phyloP scores from a whole-genome alignment of 2,797 vertebrate species.

The Cyclopterus lumpus region DNA sequence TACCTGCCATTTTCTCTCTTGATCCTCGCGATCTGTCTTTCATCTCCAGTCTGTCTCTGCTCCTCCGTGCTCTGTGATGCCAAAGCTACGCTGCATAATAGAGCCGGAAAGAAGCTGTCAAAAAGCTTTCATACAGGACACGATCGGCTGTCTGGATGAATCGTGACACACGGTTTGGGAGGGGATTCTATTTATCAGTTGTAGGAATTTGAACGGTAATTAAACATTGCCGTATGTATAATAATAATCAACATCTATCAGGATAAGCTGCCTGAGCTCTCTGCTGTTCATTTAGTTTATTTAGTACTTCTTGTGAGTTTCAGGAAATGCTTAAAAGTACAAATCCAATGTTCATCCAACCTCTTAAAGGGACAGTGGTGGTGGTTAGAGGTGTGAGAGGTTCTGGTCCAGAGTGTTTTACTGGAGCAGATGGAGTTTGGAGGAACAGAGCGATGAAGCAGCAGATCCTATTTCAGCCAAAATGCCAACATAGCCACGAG shows the following conservation, averaged over 20 bases:
- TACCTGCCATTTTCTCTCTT: constrained; percentile 29
- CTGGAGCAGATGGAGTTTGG: too few species aligned
- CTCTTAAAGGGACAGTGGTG: background rate
- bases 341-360: background rate
- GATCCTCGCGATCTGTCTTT: constrained; percentile 5
- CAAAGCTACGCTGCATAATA: constrained; percentile 7
- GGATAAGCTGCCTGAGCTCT: background rate
- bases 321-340: background rate
- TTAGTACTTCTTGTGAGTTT: too few species aligned
- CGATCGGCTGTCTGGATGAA: background rate
- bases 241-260: background rate
- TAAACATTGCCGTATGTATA: background rate
- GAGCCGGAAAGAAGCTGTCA: background rate
- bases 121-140: background rate
- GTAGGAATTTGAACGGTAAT: background rate
- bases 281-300: background rate
- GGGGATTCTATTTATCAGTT: background rate
- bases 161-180: background rate
- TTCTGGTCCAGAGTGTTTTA: too few species aligned
- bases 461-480: too few species aligned
- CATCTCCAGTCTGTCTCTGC: background rate
- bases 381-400: background rate
- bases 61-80: background rate
- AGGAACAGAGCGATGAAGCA: too few species aligned
- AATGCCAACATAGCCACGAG: too few species aligned